A percentile compares a stretch with the other conserved stretches of the same genome.
These are phyloP conservation scores for Heteronetta atricapilla DNA, from an alignment of 2,113 vertebrate genomes.

Conservation along the genomic window DNA sequence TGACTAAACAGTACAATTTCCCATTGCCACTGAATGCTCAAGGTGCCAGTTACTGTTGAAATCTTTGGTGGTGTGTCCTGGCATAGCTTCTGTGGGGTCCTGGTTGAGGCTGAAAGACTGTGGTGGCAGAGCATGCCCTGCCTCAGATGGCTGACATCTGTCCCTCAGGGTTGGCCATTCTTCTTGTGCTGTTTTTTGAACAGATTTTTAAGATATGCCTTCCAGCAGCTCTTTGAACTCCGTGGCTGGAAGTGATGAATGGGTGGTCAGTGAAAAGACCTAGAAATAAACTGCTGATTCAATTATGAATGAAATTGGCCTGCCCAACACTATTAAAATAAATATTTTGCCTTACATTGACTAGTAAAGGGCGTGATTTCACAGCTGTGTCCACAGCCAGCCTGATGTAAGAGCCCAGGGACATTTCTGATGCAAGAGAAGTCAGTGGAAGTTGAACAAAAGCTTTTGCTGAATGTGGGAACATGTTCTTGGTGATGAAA, in stretches of 20 bases:
- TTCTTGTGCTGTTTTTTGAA: not conserved
- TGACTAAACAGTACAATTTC: not conserved
- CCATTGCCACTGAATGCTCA: not conserved
- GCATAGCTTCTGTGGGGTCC: not conserved
- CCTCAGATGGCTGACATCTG: not conserved
- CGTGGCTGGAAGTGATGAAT: conserved; percentile 33
- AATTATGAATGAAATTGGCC: conserved; percentile 44
- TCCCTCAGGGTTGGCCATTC: not conserved
- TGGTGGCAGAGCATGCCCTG: not conserved
- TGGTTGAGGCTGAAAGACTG: not conserved
- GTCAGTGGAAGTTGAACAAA: conserved; percentile 6
- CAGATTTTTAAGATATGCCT: not conserved
- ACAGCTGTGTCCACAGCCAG: conserved; percentile 43
- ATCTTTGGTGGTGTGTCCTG: not conserved
- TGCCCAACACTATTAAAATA: not conserved
- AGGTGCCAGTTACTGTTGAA: not conserved
- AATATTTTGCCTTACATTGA: conserved; percentile 37
- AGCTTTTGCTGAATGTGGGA: conserved; percentile 12
- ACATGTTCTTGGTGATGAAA: not conserved
- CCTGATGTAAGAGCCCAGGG: not conserved
- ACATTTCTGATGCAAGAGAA: not conserved
- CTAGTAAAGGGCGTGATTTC: conserved; percentile 4
- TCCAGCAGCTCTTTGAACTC: conserved; percentile 46
- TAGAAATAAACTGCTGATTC: conserved; percentile 30
- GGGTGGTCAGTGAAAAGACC: conserved; percentile 39